Conservation (phyloP, 2,797 vertebrate species). For the Acomys russatus region DNA sequence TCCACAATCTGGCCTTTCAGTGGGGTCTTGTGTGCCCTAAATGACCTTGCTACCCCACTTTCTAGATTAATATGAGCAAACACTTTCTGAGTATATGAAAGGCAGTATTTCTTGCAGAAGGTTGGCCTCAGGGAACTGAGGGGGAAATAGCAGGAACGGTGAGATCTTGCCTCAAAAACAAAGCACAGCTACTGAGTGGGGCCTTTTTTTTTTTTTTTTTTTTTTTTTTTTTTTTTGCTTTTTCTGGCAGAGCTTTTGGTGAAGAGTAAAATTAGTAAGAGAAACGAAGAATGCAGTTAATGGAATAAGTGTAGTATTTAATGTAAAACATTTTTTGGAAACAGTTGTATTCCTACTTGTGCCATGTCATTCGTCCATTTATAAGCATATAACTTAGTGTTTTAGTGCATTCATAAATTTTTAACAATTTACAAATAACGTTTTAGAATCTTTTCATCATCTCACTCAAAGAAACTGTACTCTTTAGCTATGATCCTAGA, state of each 20-base stretch:
- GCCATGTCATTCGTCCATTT: neutral
- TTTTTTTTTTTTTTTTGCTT: no score
- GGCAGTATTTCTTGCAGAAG: neutral
- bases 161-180: neutral
- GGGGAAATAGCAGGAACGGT: neutral
- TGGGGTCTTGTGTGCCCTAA: neutral
- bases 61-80: neutral
- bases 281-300: conserved; percentile 44
- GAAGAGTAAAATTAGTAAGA: neutral
- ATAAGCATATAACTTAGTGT: neutral
- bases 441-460: conserved; percentile 40
- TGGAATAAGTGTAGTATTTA: neutral
- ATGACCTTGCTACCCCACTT: neutral
- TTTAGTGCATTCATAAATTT: conserved; percentile 11
- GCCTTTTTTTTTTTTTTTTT: no score
- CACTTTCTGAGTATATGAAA: conserved; percentile 23
- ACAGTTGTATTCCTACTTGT: conserved; percentile 26
- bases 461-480: neutral
- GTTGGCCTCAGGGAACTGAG: neutral
- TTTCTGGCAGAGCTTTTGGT: neutral
- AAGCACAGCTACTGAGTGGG: neutral
- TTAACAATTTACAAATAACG: neutral
- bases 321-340: neutral
- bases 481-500: neutral
- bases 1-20: conserved; percentile 49